Percentiles rank a stretch among this genome's conserved stretches.
phyloP scores from a whole-genome alignment of 2,888 invertebrate species.

The Tipula helvola region DNA sequence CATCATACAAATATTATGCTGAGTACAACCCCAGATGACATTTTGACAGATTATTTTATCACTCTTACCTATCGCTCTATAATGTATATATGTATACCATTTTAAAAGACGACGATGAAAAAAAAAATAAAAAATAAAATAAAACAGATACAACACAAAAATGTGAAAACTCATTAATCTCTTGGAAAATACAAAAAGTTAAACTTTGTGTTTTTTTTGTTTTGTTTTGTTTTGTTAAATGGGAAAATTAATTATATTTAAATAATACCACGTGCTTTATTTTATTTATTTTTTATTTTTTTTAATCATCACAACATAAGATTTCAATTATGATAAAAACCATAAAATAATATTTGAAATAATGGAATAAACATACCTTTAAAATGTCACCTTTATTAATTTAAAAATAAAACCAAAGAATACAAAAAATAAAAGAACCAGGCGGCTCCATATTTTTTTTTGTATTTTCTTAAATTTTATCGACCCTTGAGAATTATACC shows the following conservation, averaged over 20 bases:
- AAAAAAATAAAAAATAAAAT: neutral
- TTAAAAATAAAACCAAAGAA: neutral
- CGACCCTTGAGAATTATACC: neutral
- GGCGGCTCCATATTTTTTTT: neutral
- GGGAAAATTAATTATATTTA: slow-evolving; percentile 4
- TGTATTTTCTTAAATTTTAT: neutral
- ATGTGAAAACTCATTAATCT: neutral
- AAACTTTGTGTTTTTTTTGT: neutral
- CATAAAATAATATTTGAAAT: neutral
- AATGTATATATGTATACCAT: neutral
- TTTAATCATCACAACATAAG: neutral
- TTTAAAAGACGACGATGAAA: neutral
- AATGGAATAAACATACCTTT: neutral
- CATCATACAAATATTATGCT: neutral
- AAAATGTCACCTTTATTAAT: neutral
- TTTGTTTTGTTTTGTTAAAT: neutral
- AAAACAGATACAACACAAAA: neutral
- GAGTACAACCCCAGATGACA: neutral
- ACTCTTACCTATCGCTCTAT: neutral
- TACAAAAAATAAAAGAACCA: neutral
- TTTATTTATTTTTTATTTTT: neutral
- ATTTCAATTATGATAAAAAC: neutral
- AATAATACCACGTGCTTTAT: slow-evolving; percentile 1
- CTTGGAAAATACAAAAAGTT: neutral
- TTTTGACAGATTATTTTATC: neutral